Conservation (phyloP, 2,797 vertebrate genomes). For the Molossus alvarezi region DNA sequence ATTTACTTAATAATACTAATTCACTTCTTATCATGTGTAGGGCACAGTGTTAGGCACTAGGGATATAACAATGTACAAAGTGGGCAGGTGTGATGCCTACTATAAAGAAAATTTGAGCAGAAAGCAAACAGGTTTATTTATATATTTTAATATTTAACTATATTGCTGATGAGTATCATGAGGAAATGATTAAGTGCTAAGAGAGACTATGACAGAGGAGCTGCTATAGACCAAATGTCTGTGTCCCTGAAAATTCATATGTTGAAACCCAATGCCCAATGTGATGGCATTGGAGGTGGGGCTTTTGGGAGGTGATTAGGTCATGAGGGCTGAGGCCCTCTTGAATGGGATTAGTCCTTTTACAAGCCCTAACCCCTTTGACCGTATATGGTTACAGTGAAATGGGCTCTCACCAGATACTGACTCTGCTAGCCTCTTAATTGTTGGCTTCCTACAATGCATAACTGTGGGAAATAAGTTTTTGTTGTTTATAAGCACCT, state of each 20-base stretch:
- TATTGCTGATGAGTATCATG: neutral
- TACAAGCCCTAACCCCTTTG: neutral
- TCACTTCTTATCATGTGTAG: neutral
- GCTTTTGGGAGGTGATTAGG: neutral
- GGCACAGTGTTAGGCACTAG: neutral
- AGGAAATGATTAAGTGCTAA: neutral
- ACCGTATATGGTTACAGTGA: neutral
- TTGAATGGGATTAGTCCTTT: neutral
- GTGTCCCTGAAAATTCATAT: neutral
- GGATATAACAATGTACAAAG: neutral
- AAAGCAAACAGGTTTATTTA: neutral
- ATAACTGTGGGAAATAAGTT: too few relatives aligned
- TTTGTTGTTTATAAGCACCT: too few relatives aligned
- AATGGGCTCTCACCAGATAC: neutral
- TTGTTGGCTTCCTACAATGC: too few relatives aligned
- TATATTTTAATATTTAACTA: neutral
- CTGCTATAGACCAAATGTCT: neutral
- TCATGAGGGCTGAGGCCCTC: neutral
- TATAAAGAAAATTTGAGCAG: neutral
- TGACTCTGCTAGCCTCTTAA: too few relatives aligned
- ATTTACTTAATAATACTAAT: slow-evolving; percentile 28
- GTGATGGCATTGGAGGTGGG: neutral
- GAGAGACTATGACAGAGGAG: neutral
- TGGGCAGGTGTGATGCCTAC: neutral
- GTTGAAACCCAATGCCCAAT: neutral